Evolutionary conservation across 2,113 vertebrate genomes (phyloP), one percentile per base, ranked within the genome.

Genomic region (Rallus limicola): DNA sequence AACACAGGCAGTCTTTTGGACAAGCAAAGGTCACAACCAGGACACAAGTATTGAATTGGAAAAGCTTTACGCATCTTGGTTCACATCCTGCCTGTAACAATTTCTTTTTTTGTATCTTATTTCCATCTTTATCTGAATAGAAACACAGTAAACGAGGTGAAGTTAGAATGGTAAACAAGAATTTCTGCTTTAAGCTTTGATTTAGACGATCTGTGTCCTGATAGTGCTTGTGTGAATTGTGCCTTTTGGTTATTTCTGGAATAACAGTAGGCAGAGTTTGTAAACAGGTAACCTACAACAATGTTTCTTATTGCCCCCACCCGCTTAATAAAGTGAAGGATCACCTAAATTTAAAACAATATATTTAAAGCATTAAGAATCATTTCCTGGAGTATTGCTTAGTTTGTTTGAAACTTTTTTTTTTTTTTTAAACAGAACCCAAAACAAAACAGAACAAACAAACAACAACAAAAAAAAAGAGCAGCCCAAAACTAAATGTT

Each of bases 311-410:
- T 24, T 70, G 69, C 86, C 71, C 59, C 79, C 55, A 55, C 90
- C 94, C 46, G 1, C 74, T 72, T 82, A 68, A 91, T 91, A 95
- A 93, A 89, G 86, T 89, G 91, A 82, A 85, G 70, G 95, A 91
- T 94, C 89, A 65, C 86, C 96, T 95, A 95, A 93, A 97, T 89
- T 95, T 95, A 95, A 96, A 96, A 89, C 89, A 93, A 88, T 69
- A 67, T 80, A 68, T 93, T 92, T 91, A 79, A 95, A 96, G 69
- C 74, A 82, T 64, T 38, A 55, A 74, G 86, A 92, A 95, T 52
- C 58, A 76, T 82, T 97, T 95, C 89, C 94, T 97, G 95, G 48
- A 95, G 70, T 9, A 28, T 17, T 92, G 81, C 95, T 91, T 68
- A 82, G 65, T 85, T 93, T 92, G 93, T 87, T 92, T 92, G 4